A percentile compares a stretch with the other conserved stretches of the same genome.
phyloP scores from a whole-genome alignment of 2,797 vertebrate genomes.

The Crax fasciolata region DNA sequence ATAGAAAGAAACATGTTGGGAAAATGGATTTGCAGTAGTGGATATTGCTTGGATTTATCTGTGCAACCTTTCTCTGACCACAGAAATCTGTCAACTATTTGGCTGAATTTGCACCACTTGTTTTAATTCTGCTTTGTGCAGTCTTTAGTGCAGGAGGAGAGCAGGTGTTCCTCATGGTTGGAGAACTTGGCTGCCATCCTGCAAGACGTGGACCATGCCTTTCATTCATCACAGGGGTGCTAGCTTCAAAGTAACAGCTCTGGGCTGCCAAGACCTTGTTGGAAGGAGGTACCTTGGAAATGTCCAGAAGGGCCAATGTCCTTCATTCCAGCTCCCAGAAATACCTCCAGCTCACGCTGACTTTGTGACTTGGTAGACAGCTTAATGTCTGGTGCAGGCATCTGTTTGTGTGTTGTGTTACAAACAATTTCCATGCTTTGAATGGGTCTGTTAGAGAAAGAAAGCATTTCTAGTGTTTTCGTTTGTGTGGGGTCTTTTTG shows the following conservation, averaged over 20 bases:
- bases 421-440: not conserved
- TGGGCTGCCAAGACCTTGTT: constrained; percentile 57
- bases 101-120: not conserved
- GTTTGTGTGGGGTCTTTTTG: not conserved
- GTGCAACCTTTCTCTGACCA: not conserved
- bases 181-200: constrained; percentile 52
- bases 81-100: not conserved
- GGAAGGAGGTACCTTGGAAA: constrained; percentile 36
- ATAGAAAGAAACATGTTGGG: not conserved
- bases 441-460: not conserved
- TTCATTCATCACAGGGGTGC: constrained; percentile 38
- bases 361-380: not conserved
- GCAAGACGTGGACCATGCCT: not conserved
- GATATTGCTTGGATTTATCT: not conserved
- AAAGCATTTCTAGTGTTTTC: not conserved
- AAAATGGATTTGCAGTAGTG: not conserved
- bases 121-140: not conserved
- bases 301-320: not conserved
- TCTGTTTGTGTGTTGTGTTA: not conserved
- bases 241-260: constrained; percentile 42
- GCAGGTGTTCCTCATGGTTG: constrained; percentile 38
- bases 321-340: constrained; percentile 24
- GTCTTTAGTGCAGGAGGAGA: constrained; percentile 9
- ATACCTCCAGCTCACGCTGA: not conserved
- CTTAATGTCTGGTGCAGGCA: constrained; percentile 14